These are phyloP conservation scores for Scomber colias DNA, from an alignment of 2,113 vertebrate species.

Conservation along the genomic window DNA sequence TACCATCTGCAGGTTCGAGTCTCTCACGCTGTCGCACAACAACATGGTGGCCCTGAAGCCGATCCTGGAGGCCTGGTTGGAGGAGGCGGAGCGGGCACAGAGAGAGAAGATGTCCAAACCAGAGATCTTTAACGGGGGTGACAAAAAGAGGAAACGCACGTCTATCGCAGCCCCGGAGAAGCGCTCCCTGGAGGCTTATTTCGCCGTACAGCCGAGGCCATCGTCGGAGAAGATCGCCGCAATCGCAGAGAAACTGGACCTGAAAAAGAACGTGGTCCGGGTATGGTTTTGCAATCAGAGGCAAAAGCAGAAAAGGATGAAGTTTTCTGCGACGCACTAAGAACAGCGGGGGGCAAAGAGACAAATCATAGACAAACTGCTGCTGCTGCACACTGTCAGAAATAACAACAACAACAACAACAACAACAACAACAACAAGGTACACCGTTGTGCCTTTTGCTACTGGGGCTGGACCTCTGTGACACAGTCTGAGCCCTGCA, in stretches of 20 bases:
- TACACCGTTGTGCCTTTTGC: constrained; percentile 41
- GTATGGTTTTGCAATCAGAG: constrained; percentile 97
- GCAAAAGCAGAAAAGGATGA: constrained; percentile 97
- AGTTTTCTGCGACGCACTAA: constrained; percentile 95
- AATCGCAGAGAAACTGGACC: constrained; percentile 94
- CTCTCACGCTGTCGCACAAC: constrained; percentile 94
- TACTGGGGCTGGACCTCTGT: not conserved
- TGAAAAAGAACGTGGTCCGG: constrained; percentile 96
- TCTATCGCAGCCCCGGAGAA: constrained; percentile 94
- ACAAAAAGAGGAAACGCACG: constrained; percentile 94
- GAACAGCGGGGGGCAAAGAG: constrained; percentile 4
- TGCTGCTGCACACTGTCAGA: constrained; percentile 64
- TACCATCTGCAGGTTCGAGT: constrained; percentile 96
- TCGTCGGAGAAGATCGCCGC: constrained; percentile 95
- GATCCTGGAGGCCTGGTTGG: constrained; percentile 94
- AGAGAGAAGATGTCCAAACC: constrained; percentile 94
- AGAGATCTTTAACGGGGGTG: constrained; percentile 91
- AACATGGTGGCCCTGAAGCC: constrained; percentile 97
- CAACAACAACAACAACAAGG: constrained; percentile 29
- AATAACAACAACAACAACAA: not conserved
- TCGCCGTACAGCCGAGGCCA: constrained; percentile 92
- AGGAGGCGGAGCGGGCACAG: constrained; percentile 94
- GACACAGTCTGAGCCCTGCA: not conserved
- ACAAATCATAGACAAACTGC: constrained; percentile 67
- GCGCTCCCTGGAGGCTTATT: constrained; percentile 93